phyloP scores from a whole-genome alignment of 2,888 invertebrate species.

The Druceiella hillmani region DNA sequence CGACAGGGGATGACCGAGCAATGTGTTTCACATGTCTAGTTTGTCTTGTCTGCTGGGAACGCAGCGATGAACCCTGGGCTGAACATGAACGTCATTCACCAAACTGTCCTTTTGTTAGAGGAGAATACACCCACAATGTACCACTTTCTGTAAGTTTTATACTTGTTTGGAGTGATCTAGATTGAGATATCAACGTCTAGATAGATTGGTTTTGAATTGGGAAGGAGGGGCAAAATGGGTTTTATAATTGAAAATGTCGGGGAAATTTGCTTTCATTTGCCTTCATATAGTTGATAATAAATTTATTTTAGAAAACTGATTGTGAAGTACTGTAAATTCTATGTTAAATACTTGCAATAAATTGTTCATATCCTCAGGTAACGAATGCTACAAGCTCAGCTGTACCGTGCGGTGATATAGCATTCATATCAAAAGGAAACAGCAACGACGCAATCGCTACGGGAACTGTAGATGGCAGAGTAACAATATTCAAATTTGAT shows the following conservation, averaged over 20 bases:
- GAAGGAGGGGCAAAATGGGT: no score
- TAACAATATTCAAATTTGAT: constrained; percentile 80
- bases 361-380: constrained; percentile 35
- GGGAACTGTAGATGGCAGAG: constrained; percentile 55
- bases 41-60: constrained; percentile 95
- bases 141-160: constrained; percentile 62
- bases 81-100: constrained; percentile 95
- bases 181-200: not conserved
- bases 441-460: constrained; percentile 54
- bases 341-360: not conserved
- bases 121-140: constrained; percentile 93
- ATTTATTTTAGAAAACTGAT: no score
- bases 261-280: no score
- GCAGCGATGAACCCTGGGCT: constrained; percentile 95
- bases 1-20: constrained; percentile 86
- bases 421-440: constrained; percentile 56
- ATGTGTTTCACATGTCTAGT: constrained; percentile 96
- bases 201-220: not conserved
- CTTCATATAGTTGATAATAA: no score
- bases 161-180: not conserved
- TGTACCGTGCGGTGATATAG: constrained; percentile 47
- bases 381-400: constrained; percentile 82
- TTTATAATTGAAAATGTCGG: no score
- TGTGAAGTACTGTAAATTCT: not conserved
- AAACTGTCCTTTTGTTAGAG: constrained; percentile 88